These are phyloP conservation scores for Heliothis subflexa DNA, from an alignment of 1,140 invertebrate species.

Conservation along the genomic window DNA sequence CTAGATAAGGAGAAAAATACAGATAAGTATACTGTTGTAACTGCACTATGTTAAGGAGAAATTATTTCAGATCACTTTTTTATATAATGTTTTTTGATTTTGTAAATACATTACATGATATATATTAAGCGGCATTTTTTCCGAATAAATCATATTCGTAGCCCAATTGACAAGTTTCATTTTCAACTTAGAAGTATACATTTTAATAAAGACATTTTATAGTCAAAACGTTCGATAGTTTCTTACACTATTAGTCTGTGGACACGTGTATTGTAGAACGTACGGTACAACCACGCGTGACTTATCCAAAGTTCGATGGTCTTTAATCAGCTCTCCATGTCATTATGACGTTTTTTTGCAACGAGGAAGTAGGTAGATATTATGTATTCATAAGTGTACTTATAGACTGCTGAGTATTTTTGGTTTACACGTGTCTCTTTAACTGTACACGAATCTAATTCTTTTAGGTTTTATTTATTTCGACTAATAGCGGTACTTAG, in stretches of 20 bases:
- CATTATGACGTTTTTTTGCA: slow-evolving; percentile 9
- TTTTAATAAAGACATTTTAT: neutral
- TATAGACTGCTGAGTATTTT: neutral
- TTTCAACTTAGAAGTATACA: no score
- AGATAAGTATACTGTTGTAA: no score
- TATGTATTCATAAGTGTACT: neutral
- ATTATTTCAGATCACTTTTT: no score
- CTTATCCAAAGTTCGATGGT: slow-evolving; percentile 41
- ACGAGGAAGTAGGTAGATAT: neutral
- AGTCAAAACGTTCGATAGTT: neutral
- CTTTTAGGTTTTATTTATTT: no score
- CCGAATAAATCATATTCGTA: no score
- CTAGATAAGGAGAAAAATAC: neutral
- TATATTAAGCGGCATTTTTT: no score
- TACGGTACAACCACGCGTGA: slow-evolving; percentile 13
- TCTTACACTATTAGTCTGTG: neutral
- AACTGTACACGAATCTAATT: no score
- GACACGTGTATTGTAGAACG: slow-evolving; percentile 5
- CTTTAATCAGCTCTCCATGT: slow-evolving; percentile 39
- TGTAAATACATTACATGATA: no score
- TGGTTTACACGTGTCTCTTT: neutral
- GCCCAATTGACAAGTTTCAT: no score
- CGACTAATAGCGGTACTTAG: no score
- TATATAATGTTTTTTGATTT: neutral
- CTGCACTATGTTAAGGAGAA: no score